These are phyloP conservation scores for Aethina tumida DNA, from an alignment of 1,140 invertebrate species.

Conservation along the genomic window DNA sequence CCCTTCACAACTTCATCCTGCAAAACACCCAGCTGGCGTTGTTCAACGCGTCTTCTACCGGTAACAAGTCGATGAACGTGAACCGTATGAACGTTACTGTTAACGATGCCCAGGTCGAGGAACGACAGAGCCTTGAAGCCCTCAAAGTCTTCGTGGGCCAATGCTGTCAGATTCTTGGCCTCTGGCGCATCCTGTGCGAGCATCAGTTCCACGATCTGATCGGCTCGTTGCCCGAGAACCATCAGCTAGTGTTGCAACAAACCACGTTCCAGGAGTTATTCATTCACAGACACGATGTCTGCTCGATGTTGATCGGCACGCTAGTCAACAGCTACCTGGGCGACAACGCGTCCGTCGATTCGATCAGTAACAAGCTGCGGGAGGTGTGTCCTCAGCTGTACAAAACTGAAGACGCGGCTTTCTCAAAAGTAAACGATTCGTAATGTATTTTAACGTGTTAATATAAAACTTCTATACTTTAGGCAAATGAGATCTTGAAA, in stretches of 20 bases:
- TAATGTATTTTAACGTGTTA: conserved; percentile 5
- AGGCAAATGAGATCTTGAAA: conserved; percentile 82
- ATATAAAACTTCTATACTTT: conserved; percentile 23
- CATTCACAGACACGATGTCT: conserved; percentile 73
- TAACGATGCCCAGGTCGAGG: conserved; percentile 36
- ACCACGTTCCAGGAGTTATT: conserved; percentile 67
- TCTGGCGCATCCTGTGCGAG: conserved; percentile 91
- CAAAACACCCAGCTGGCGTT: conserved; percentile 45
- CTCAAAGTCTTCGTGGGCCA: conserved; percentile 69
- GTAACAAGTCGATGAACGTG: conserved; percentile 15
- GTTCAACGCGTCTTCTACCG: conserved; percentile 9
- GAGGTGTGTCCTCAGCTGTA: conserved; percentile 91
- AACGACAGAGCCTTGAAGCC: conserved; percentile 66
- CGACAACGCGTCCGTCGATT: conserved; percentile 89
- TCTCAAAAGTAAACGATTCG: conserved; percentile 67
- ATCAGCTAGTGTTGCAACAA: conserved; percentile 46
- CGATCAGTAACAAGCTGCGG: conserved; percentile 78
- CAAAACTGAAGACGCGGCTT: conserved; percentile 89
- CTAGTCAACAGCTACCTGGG: conserved; percentile 81
- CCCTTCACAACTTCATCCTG: conserved; percentile 52
- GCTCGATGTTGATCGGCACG: conserved; percentile 59
- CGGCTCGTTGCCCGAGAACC: conserved; percentile 47
- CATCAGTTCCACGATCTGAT: conserved; percentile 75
- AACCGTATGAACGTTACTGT: conserved; percentile 22
- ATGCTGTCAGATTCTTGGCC: conserved; percentile 70